Conservation (phyloP, 1,140 invertebrate genomes). For the Colletes latitarsis region DNA sequence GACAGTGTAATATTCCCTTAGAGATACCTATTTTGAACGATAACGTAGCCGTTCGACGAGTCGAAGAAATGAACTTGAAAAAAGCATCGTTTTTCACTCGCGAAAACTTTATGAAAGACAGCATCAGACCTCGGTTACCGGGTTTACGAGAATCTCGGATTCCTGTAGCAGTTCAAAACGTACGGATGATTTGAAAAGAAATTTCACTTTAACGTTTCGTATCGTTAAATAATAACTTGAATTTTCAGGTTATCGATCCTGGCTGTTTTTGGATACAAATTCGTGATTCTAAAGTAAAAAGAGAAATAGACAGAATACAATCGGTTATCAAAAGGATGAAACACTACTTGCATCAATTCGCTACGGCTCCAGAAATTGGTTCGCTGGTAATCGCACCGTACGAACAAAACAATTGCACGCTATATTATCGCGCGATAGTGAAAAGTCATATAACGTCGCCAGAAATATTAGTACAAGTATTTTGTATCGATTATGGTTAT, state of each 20-base stretch:
- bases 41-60: slow-evolving; percentile 34
- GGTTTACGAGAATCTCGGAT: slow-evolving; percentile 79
- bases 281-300: slow-evolving; percentile 73
- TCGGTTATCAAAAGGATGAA: slow-evolving; percentile 13
- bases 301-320: slow-evolving; percentile 65
- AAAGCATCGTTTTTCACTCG: slow-evolving; percentile 19
- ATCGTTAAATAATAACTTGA: background rate
- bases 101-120: background rate
- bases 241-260: slow-evolving; percentile 80
- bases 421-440: slow-evolving; percentile 76
- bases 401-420: slow-evolving; percentile 48
- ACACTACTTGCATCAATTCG: slow-evolving; percentile 2
- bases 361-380: slow-evolving; percentile 49
- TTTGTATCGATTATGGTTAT: slow-evolving; percentile 92
- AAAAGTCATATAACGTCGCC: slow-evolving; percentile 46
- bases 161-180: slow-evolving; percentile 77
- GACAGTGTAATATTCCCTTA: slow-evolving; percentile 81
- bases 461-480: slow-evolving; percentile 78
- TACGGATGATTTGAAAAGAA: slow-evolving; percentile 61
- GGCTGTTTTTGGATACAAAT: slow-evolving; percentile 85
- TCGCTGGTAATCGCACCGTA: slow-evolving; percentile 73
- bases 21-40: slow-evolving; percentile 80
- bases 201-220: background rate
- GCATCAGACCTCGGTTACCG: slow-evolving; percentile 76
- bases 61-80: slow-evolving; percentile 65